Conservation (phyloP, 2,113 vertebrate species). For the Chloropsis hardwickii region DNA sequence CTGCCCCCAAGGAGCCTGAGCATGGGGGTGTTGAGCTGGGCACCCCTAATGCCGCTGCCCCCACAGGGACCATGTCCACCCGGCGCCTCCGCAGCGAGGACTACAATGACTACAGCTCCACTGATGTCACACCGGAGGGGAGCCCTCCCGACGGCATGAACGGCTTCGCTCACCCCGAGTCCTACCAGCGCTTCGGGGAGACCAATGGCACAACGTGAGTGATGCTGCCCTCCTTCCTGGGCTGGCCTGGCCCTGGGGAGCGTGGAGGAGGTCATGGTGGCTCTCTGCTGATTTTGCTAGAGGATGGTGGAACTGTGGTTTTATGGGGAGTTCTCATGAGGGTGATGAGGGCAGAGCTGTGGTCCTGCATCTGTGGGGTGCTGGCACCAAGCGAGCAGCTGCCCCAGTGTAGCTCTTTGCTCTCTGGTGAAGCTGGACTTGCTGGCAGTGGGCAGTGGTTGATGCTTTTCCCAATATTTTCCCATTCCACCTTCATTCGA, state of each 20-base stretch:
- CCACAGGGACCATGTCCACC: slow-evolving; percentile 76
- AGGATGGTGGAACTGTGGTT: background rate
- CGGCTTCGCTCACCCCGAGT: background rate
- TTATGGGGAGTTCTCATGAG: background rate
- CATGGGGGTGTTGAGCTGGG: slow-evolving; percentile 27
- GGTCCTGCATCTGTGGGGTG: background rate
- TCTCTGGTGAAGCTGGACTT: background rate
- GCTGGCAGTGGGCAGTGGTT: background rate
- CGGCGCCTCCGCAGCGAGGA: slow-evolving; percentile 73
- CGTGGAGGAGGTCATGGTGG: background rate
- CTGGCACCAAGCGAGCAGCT: background rate
- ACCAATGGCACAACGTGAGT: slow-evolving; percentile 74
- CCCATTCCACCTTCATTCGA: rapidly evolving
- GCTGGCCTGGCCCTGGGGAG: background rate
- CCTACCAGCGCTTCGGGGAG: slow-evolving; percentile 77
- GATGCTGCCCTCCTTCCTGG: background rate
- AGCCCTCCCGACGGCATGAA: slow-evolving; percentile 50
- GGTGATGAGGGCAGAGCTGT: background rate
- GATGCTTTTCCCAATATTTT: background rate
- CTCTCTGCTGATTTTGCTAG: background rate
- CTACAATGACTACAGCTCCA: slow-evolving; percentile 80
- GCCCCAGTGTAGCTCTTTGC: background rate
- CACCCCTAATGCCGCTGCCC: background rate
- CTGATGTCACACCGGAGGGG: slow-evolving; percentile 65
- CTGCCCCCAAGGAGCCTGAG: background rate